These are phyloP conservation scores for Stomatorhinus ivindoensis DNA, from an alignment of 2,113 vertebrate species.

Conservation along the genomic window DNA sequence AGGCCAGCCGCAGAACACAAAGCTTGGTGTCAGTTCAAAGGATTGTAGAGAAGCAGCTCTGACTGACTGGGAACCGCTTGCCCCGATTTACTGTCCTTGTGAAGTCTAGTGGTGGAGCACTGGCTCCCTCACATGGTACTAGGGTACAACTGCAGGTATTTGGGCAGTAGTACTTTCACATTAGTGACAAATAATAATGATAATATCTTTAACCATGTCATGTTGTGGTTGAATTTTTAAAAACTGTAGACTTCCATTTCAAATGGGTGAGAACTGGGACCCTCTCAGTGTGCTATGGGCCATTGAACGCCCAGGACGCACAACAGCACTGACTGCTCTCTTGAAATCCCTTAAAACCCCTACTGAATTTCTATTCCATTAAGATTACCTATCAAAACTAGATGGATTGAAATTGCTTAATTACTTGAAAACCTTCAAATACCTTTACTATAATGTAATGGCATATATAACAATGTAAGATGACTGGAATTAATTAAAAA, in stretches of 20 bases:
- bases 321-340: neutral
- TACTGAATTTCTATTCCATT: neutral
- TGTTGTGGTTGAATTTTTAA: neutral
- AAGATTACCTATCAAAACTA: neutral
- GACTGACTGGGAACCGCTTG: neutral
- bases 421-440: neutral
- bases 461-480: neutral
- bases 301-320: neutral
- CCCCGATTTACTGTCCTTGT: neutral
- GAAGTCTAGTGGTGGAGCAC: neutral
- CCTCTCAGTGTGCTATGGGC: neutral
- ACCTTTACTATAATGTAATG: neutral
- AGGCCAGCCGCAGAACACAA: neutral
- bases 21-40: neutral
- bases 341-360: neutral
- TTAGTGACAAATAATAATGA: neutral
- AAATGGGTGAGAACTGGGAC: neutral
- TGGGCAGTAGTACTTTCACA: neutral
- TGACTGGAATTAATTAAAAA: neutral
- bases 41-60: neutral
- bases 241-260: neutral
- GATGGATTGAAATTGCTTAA: neutral
- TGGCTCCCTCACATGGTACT: conserved; percentile 16
- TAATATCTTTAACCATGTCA: neutral
- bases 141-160: neutral